A percentile compares a stretch with the other conserved stretches of the same genome.
Evolutionary conservation across 2,797 vertebrate genomes (phyloP).

Genomic region (Gambelia wislizenii): DNA sequence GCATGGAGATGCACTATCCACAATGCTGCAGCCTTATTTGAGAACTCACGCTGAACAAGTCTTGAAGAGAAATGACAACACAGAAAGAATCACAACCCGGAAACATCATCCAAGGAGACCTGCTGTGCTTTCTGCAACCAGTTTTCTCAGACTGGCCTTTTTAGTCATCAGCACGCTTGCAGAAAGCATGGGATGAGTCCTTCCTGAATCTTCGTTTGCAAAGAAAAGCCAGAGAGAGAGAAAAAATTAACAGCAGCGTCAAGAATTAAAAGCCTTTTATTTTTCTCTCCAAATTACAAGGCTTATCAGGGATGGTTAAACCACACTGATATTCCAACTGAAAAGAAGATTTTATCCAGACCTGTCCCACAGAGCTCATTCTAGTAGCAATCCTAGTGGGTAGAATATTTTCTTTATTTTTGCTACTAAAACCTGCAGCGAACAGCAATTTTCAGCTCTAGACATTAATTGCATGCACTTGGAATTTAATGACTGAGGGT

Average conservation of each 20-base stretch:
- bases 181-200: too few relatives aligned
- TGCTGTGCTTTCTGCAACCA: too few relatives aligned
- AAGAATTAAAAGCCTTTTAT: background rate
- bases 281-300: background rate
- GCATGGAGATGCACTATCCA: too few relatives aligned
- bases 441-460: slow-evolving; percentile 5
- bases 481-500: slow-evolving; percentile 35
- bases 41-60: too few relatives aligned
- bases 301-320: background rate
- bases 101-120: too few relatives aligned
- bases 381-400: background rate
- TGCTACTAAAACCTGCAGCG: background rate
- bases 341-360: background rate
- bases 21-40: too few relatives aligned
- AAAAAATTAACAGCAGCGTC: background rate
- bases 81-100: too few relatives aligned
- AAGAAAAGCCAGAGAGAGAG: background rate
- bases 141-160: too few relatives aligned
- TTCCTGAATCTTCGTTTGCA: too few relatives aligned
- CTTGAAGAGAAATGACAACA: too few relatives aligned
- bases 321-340: accelerated
- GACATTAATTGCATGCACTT: background rate
- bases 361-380: background rate
- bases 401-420: slow-evolving; percentile 22
- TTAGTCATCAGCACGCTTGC: too few relatives aligned